Percentiles rank a stretch among this genome's conserved stretches.
phyloP scores from a whole-genome alignment of 2,113 vertebrate species.

The Seriola quinqueradiata region DNA sequence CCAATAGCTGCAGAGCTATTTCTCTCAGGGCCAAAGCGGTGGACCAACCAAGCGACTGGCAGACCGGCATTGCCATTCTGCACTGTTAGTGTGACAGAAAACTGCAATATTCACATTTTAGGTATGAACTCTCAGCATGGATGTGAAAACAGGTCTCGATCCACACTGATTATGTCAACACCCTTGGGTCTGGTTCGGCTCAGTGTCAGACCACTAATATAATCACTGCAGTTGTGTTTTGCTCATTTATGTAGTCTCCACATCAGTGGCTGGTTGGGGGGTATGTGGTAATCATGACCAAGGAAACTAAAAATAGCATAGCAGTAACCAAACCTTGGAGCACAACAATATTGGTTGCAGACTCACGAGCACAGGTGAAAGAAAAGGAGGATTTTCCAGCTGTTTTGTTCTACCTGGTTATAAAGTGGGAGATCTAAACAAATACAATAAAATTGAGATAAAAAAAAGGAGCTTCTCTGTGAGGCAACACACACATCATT shows the following conservation, averaged over 20 bases:
- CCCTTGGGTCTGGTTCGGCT: conserved; percentile 27
- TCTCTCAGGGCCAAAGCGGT: neutral
- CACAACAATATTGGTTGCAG: conserved; percentile 5
- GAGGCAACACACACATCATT: conserved; percentile 22
- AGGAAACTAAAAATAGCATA: conserved; percentile 42
- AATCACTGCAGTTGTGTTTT: conserved; percentile 49
- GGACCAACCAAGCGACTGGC: neutral
- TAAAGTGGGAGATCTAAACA: neutral
- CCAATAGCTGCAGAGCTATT: neutral
- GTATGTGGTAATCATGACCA: conserved; percentile 30
- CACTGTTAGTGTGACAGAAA: neutral
- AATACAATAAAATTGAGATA: neutral
- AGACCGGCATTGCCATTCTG: neutral
- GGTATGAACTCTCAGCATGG: neutral
- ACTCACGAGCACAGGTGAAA: conserved; percentile 12
- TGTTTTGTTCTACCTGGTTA: neutral
- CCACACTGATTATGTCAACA: neutral
- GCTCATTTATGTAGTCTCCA: conserved; percentile 42
- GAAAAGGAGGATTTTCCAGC: neutral
- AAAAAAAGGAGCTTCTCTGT: neutral
- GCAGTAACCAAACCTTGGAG: neutral
- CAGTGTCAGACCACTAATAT: conserved; percentile 8
- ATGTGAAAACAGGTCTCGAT: neutral
- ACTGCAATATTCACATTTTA: neutral
- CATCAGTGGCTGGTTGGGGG: conserved; percentile 1